These are phyloP conservation scores for Puntigrus tetrazona DNA, from an alignment of 2,113 vertebrate genomes.

Conservation along the genomic window DNA sequence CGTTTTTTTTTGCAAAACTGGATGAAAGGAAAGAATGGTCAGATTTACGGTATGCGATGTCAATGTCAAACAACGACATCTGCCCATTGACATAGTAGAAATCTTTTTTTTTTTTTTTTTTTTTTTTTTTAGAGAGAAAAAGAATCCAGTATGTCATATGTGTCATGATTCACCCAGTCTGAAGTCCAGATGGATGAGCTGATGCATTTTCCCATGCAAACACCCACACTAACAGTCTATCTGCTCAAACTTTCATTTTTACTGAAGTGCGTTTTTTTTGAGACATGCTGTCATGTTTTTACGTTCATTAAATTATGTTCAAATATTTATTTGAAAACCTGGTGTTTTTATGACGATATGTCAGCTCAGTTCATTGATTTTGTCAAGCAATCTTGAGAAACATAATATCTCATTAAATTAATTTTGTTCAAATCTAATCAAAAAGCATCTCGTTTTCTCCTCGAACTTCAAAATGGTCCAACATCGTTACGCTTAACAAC, in stretches of 20 bases:
- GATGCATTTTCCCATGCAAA: conserved; percentile 15
- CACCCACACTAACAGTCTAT: background rate
- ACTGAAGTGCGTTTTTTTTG: background rate
- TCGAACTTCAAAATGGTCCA: too few relatives aligned
- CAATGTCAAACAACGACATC: conserved; percentile 3
- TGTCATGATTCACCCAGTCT: conserved; percentile 12
- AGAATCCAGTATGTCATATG: background rate
- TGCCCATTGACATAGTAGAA: background rate
- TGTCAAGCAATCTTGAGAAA: background rate
- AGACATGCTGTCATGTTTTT: background rate
- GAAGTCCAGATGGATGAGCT: conserved; percentile 33
- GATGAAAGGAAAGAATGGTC: background rate
- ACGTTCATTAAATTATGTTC: background rate
- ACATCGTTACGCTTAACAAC: too few relatives aligned
- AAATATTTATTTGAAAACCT: background rate
- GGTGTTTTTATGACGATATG: background rate
- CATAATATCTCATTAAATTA: background rate
- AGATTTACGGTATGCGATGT: conserved; percentile 1
- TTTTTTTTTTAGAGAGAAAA: background rate
- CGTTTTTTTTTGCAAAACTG: background rate
- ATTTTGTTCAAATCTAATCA: background rate
- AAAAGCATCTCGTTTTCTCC: background rate
- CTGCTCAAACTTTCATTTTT: conserved; percentile 4
- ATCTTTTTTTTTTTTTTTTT: background rate
- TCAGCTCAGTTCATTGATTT: background rate